Percentiles rank a stretch among this genome's conserved stretches.
Evolutionary conservation across 1,140 invertebrate species (phyloP).

Genomic region (Procambarus virginalis): DNA sequence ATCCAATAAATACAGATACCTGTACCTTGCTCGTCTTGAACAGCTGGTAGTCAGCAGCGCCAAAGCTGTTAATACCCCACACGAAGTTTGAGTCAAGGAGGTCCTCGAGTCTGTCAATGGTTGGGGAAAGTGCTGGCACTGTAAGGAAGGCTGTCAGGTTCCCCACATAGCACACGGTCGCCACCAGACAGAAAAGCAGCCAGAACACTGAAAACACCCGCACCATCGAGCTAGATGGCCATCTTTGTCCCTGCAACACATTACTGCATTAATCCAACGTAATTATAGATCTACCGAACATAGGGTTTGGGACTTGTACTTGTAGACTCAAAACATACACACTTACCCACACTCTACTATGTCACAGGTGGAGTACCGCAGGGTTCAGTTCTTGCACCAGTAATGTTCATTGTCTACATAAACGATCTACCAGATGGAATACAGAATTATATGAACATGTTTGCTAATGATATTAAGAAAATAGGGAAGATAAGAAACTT

Average conservation of each 20-base stretch:
- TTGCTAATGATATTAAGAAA: too few species aligned
- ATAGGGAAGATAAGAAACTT: too few species aligned
- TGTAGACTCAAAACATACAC: too few species aligned
- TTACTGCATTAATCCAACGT: too few species aligned
- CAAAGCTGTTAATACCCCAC: constrained; percentile 57
- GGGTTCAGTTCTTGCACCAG: too few species aligned
- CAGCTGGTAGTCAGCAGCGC: constrained; percentile 44
- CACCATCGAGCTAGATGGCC: neutral
- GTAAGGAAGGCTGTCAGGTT: constrained; percentile 64
- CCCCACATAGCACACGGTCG: constrained; percentile 42
- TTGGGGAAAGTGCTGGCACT: constrained; percentile 37
- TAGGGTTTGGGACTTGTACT: too few species aligned
- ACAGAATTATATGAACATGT: too few species aligned
- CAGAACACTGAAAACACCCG: constrained; percentile 26
- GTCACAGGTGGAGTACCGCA: too few species aligned
- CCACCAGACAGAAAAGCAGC: constrained; percentile 50
- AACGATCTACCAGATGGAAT: too few species aligned
- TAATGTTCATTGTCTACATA: too few species aligned
- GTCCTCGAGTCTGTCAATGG: constrained; percentile 52
- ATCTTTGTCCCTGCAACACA: constrained; percentile 29
- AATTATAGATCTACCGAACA: too few species aligned
- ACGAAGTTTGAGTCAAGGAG: constrained; percentile 28
- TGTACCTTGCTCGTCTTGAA: constrained; percentile 54
- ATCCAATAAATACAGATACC: neutral
- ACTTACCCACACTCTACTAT: too few species aligned